phyloP scores from a whole-genome alignment of 2,888 invertebrate species.

The Yponomeuta malinellus region DNA sequence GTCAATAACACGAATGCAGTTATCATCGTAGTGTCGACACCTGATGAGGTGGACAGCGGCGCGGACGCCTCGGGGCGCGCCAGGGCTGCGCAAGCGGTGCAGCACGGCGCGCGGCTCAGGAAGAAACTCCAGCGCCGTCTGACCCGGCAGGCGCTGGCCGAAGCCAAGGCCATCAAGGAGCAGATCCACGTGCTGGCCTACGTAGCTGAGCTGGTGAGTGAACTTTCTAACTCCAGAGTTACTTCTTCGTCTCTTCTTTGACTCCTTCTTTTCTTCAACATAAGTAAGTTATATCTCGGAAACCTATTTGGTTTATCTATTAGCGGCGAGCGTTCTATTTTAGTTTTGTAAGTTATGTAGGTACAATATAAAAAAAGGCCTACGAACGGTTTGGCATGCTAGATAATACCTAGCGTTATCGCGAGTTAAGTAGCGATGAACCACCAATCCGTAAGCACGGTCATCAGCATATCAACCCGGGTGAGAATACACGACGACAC shows the following conservation, averaged over 20 bases:
- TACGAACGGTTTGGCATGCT: too few species aligned
- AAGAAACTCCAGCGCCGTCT: constrained; percentile 85
- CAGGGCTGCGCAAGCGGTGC: constrained; percentile 83
- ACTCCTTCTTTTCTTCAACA: too few species aligned
- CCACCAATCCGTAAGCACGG: too few species aligned
- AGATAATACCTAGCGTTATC: too few species aligned
- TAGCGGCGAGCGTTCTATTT: too few species aligned
- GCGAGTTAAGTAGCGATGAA: too few species aligned
- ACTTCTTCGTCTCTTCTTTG: not conserved
- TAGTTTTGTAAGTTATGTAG: too few species aligned
- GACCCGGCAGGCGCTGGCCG: constrained; percentile 85
- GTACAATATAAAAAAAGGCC: too few species aligned
- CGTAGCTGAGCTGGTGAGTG: constrained; percentile 84
- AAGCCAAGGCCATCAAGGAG: constrained; percentile 87
- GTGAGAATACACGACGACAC: too few species aligned
- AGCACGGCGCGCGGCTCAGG: constrained; percentile 85
- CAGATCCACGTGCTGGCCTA: constrained; percentile 87
- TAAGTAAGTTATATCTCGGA: too few species aligned
- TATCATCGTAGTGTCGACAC: constrained; percentile 64
- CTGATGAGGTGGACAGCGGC: constrained; percentile 35
- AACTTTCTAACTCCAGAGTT: not conserved
- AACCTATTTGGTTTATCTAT: too few species aligned
- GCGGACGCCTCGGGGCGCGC: constrained; percentile 57
- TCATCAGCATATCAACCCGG: too few species aligned
- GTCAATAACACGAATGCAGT: constrained; percentile 30